These are phyloP conservation scores for Erythrocercus mccallii DNA, from an alignment of 2,113 vertebrate species.

Conservation along the genomic window DNA sequence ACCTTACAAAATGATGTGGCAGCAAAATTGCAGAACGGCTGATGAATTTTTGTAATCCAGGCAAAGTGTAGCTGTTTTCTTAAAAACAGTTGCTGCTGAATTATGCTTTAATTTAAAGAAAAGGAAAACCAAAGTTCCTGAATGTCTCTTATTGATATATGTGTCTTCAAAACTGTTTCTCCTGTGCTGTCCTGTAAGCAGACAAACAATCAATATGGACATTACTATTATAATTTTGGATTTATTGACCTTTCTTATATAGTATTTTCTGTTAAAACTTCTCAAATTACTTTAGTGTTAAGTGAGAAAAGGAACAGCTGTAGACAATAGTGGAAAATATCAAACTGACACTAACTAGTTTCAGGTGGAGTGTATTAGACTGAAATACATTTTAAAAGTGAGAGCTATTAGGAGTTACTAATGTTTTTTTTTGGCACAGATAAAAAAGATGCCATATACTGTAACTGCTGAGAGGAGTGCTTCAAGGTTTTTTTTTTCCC, in stretches of 20 bases:
- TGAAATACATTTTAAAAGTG: not conserved
- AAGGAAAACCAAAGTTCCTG: not conserved
- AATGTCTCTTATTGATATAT: not conserved
- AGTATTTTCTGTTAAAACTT: not conserved
- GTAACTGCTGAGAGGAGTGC: not conserved
- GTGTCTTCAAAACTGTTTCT: not conserved
- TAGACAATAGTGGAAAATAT: not conserved
- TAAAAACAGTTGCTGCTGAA: not conserved
- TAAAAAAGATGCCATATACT: not conserved
- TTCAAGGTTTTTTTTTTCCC: not conserved
- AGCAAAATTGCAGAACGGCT: not conserved
- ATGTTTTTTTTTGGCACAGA: not conserved
- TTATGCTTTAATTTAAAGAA: not conserved
- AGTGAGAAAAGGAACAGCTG: not conserved
- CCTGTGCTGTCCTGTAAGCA: not conserved
- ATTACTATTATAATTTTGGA: not conserved
- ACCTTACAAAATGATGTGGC: not conserved
- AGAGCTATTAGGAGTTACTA: not conserved
- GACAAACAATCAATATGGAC: not conserved
- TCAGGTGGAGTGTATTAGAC: not conserved
- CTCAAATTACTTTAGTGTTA: not conserved
- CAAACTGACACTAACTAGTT: not conserved
- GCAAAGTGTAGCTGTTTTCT: not conserved
- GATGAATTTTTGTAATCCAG: not conserved
- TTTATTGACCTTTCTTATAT: not conserved